Conservation (phyloP, 35 echinoderm and acorn worm genomes). For the Acanthaster planci region DNA sequence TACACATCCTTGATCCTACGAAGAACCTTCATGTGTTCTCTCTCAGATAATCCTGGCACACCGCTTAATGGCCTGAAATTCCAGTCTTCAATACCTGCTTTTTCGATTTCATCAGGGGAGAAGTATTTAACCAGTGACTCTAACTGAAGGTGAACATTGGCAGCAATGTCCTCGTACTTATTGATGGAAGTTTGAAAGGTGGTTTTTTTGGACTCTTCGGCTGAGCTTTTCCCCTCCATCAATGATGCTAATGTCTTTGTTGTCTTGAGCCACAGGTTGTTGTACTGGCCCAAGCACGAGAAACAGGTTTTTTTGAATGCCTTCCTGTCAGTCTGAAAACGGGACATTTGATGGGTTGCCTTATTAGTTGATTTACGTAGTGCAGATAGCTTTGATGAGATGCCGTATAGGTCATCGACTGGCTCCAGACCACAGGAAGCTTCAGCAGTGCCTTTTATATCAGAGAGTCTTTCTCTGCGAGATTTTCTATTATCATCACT, state of each 20-base stretch:
- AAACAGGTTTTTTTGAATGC: background rate
- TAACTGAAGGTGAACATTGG: background rate
- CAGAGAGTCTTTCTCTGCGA: no score
- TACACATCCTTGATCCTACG: background rate
- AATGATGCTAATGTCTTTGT: background rate
- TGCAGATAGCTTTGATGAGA: no score
- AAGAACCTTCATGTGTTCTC: background rate
- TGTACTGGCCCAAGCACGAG: background rate
- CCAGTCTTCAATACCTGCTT: background rate
- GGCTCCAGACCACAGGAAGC: no score
- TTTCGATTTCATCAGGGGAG: background rate
- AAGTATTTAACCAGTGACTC: background rate
- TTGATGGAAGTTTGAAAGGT: background rate
- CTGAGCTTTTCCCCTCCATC: background rate
- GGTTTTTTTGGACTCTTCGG: background rate
- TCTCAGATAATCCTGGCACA: background rate
- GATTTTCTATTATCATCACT: no score
- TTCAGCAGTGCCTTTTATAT: no score
- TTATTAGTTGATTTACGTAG: no score
- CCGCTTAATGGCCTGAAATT: background rate
- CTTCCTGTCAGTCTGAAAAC: no score
- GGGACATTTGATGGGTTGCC: no score
- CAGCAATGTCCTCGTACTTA: background rate
- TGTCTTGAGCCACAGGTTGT: background rate
- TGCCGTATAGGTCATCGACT: no score